A percentile compares a stretch with the other conserved stretches of the same genome.
Conservation (phyloP, 2,888 invertebrate genomes). For the Drosophila algonquin region DNA sequence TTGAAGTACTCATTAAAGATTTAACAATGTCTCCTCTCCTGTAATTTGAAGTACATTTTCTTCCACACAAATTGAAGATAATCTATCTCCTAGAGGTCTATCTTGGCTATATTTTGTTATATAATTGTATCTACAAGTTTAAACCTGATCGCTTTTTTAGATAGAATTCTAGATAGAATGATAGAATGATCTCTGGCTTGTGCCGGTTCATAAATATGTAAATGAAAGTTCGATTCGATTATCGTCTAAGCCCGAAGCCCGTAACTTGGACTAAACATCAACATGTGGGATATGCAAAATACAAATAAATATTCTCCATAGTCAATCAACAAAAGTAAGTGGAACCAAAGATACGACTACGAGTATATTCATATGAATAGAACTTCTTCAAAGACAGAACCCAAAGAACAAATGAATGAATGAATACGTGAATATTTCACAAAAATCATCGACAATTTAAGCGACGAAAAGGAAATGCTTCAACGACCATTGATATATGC, state of each 20-base stretch:
- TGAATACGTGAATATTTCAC: background rate
- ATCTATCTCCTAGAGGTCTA: background rate
- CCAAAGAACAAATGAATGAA: background rate
- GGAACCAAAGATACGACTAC: background rate
- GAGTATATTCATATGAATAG: background rate
- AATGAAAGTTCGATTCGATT: background rate
- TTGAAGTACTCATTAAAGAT: background rate
- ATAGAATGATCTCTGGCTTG: background rate
- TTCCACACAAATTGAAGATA: background rate
- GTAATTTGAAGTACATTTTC: background rate
- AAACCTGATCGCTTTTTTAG: background rate
- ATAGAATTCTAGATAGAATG: background rate
- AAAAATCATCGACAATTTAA: background rate
- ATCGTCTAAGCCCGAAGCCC: background rate
- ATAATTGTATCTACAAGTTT: background rate
- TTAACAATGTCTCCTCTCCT: background rate
- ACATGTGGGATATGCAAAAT: background rate
- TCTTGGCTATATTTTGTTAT: background rate
- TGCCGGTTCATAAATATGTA: background rate
- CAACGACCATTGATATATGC: background rate
- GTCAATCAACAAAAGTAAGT: background rate
- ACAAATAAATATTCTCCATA: background rate
- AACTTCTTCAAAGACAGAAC: background rate
- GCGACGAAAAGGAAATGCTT: background rate
- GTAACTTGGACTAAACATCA: slow-evolving; percentile 7